Conservation (phyloP, 2,888 invertebrate species). For the Caenorhabditis sulstoni region DNA sequence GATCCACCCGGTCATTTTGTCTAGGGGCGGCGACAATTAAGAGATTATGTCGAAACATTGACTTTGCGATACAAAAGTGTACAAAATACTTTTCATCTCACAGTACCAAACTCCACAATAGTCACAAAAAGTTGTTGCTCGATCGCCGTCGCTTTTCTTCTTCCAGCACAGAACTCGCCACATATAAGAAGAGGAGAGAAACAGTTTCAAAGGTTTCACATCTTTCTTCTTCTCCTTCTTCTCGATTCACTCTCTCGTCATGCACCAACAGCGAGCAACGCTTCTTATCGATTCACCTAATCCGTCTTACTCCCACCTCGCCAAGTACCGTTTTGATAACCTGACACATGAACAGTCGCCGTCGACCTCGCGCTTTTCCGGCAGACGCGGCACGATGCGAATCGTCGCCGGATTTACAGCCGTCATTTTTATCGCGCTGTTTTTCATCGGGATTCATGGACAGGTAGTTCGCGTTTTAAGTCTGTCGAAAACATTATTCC, state of each 20-base stretch:
- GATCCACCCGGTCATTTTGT: constrained; percentile 21
- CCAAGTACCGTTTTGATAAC: constrained; percentile 56
- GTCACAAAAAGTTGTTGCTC: background rate
- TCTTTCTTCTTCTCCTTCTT: background rate
- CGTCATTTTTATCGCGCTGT: constrained; percentile 10
- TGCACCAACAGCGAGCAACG: constrained; percentile 39
- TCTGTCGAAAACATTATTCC: background rate
- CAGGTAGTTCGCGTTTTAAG: background rate
- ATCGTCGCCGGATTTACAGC: constrained; percentile 34
- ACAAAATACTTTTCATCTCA: background rate
- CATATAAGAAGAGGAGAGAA: background rate
- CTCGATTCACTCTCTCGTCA: constrained; percentile 21
- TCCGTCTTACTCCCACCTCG: constrained; percentile 52
- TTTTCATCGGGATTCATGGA: constrained; percentile 26
- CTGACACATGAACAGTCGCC: constrained; percentile 41
- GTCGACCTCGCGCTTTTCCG: constrained; percentile 43
- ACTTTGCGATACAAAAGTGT: background rate
- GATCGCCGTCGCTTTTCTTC: background rate
- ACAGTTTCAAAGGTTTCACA: constrained; percentile 30
- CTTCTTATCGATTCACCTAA: constrained; percentile 44
- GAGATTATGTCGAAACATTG: constrained; percentile 36
- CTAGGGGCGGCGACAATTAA: constrained; percentile 29
- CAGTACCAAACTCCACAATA: background rate
- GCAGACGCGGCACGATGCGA: constrained; percentile 35
- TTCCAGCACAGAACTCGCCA: constrained; percentile 1